Evolutionary conservation across 2,113 vertebrate genomes (phyloP), one percentile per base, ranked within the genome.

Genomic region (Seriola quinqueradiata): DNA sequence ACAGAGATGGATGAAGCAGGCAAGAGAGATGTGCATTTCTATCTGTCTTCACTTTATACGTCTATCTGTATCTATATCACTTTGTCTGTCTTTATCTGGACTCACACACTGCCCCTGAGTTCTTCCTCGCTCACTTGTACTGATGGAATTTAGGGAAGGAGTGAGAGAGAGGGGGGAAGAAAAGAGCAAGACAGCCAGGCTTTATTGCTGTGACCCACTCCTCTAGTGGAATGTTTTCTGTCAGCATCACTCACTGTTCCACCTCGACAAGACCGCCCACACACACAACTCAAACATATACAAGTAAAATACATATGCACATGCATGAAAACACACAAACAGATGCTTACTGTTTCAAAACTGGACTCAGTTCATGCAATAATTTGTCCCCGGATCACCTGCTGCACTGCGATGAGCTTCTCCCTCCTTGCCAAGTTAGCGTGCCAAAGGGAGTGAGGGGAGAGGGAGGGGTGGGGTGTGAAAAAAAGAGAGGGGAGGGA

Each of bases 1-100:
- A 91, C 78, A 89, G 86, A 91, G 90, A 93, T 81, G 80, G 90
- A 92, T 92, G 88, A 64, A 84, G 86, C 8, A 21, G 54, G 75
- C 64, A 64, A 77, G 54, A 58, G 77, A 77, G 82, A 78, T 89
- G 88, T 77, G 77, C 60, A 61, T 81, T 86, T 83, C 87, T 89
- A 77, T 90, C 86, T 65, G 76, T 90, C 83, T 86, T 86, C 77
- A 79, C 90, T 88, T 78, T 65, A 71, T 50, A 66, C n/a, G 77
- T 84, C 89, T 36, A 60, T 89, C 65, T 77, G 70, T 80, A 90
- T 92, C 75, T 84, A 77, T 83, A 86, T 90, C 88, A 88, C 77
- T 86, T 79, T 86, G 84, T 66, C 79, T 79, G 52, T 90, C 77
- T 91, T 82, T 76, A 85, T 83, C 54, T 74, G 59, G 59, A 46